Base-by-base conservation (phyloP, 2,888 invertebrate species). In the Mystacides longicornis region DNA sequence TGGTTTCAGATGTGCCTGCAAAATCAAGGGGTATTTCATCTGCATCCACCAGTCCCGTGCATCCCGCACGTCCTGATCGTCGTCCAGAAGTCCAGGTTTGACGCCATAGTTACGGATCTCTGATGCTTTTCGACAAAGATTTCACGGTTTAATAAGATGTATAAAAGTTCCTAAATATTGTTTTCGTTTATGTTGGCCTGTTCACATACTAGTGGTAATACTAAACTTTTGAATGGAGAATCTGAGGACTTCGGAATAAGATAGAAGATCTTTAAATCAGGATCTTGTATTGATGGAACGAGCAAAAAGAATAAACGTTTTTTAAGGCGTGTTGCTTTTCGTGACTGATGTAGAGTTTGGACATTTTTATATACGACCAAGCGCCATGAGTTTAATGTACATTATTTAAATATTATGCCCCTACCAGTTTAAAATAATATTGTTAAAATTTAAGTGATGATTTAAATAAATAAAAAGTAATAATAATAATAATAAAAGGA, bases 81-180 rank as follows among this genome's bases (percentile, higher is more conserved):
- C 67, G 63, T 63, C 68, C 62, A 66, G 80, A 80, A 65, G 81
- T 82, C 61, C 79, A 82, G 61, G 83, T 83, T 78, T 83, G 83
- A 82, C 82, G 80, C 72, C 80, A 81, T 68, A 79, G 79, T 69
- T 77, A 77, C 65, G 79, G 79, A 67, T 74, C 77, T 73, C 73
- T 80, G 69, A 77, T 77, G 65, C 69, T 75, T 63, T 76, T 77
- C 70, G 74, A 77, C 73, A 75, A 77, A 71, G 71, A 73, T 69
- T 72, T 74, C 70, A 57, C 59, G 59, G 62, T 62, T 54, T 63
- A 63, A 60, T 61, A 60, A 77, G 62, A 59, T 61, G 60, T 77
- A 77, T 77, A 58, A 61, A 62, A 77, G 77, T 78, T 77, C 76
- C 77, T 77, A 77, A 75, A 66, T 67, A 66, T 69, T 68, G 37